These are phyloP conservation scores for Myotis vivesi DNA, from an alignment of 2,797 vertebrate genomes.

Conservation along the genomic window DNA sequence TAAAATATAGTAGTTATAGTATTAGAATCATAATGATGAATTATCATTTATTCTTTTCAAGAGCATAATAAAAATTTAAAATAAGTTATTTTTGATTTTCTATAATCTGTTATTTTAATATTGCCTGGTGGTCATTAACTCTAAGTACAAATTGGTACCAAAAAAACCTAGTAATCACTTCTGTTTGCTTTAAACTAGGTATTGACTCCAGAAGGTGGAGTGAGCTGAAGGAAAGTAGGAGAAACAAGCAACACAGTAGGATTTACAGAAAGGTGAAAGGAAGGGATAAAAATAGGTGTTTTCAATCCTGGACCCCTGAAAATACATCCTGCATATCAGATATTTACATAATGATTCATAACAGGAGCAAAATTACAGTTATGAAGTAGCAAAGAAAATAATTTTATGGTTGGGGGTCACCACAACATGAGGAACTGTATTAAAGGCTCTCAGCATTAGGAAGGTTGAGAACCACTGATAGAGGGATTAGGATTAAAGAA, in stretches of 20 bases:
- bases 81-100: background rate
- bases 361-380: too few species aligned
- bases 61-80: background rate
- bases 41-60: background rate
- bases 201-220: background rate
- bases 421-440: too few species aligned
- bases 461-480: too few species aligned
- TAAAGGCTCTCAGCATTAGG: too few species aligned
- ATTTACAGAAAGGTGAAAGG: background rate
- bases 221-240: background rate
- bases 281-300: background rate
- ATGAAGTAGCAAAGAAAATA: too few species aligned
- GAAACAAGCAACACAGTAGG: background rate
- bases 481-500: background rate
- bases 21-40: slow-evolving; percentile 12
- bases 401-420: too few species aligned
- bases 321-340: too few species aligned
- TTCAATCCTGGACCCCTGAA: background rate
- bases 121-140: background rate
- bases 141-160: background rate
- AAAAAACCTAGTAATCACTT: background rate
- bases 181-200: background rate
- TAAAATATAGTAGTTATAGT: background rate
- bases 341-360: too few species aligned
- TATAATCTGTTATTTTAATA: background rate